phyloP scores from a whole-genome alignment of 2,113 vertebrate species.

The Taurulus bubalis region DNA sequence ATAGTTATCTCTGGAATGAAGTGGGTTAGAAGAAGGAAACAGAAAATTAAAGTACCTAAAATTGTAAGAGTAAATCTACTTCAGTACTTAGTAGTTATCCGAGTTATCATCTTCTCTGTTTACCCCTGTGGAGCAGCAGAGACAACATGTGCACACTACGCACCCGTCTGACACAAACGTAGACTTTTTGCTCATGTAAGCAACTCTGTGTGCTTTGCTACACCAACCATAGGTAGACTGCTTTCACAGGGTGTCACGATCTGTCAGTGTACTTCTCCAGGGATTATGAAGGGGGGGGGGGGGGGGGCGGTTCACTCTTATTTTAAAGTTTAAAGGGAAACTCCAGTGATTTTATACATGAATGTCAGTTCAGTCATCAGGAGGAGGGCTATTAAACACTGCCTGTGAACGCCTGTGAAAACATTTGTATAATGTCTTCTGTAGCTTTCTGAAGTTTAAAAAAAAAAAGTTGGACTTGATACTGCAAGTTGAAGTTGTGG shows the following conservation, averaged over 20 bases:
- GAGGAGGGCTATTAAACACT: neutral
- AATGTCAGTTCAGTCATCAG: neutral
- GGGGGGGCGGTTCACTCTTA: neutral
- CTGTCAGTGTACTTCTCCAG: conserved; percentile 49
- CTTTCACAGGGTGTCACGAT: conserved; percentile 68
- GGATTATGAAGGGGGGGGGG: conserved; percentile 34
- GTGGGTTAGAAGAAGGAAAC: neutral
- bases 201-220: conserved; percentile 59
- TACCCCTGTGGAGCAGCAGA: conserved; percentile 40
- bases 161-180: conserved; percentile 48
- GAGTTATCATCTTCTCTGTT: conserved; percentile 46
- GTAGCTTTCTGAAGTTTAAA: neutral
- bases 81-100: conserved; percentile 19
- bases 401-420: neutral
- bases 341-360: neutral
- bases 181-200: conserved; percentile 64
- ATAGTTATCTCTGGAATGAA: neutral
- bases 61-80: neutral
- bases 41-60: neutral
- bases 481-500: neutral
- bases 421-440: neutral
- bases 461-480: neutral
- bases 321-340: conserved; percentile 1
- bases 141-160: conserved; percentile 36
- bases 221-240: conserved; percentile 67